A percentile compares a stretch with the other conserved stretches of the same genome.
These are phyloP conservation scores for Calidris pugnax DNA, from an alignment of 2,113 vertebrate genomes.

Conservation along the genomic window DNA sequence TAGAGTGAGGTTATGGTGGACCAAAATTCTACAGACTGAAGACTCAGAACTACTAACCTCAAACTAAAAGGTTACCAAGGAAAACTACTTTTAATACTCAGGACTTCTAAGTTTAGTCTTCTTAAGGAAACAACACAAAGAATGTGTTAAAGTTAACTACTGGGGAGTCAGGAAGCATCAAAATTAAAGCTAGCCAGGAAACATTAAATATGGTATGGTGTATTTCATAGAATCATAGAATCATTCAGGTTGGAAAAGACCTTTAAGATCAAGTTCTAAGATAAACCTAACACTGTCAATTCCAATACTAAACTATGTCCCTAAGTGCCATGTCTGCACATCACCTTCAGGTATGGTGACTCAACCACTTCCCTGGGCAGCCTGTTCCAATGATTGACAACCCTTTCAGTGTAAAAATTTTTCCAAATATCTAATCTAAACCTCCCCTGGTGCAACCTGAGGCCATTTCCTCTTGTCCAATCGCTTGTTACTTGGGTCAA, in stretches of 20 bases:
- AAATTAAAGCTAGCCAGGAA: background rate
- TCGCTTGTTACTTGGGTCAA: background rate
- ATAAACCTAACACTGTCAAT: background rate
- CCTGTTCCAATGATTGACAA: background rate
- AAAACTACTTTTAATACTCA: constrained; percentile 16
- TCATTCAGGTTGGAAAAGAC: background rate
- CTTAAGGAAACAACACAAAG: background rate
- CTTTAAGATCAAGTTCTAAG: background rate
- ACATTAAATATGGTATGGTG: background rate
- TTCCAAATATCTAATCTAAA: background rate
- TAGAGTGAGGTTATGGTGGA: background rate
- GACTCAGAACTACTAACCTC: background rate
- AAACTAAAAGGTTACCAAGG: constrained; percentile 19
- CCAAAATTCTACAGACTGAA: background rate
- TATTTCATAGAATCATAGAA: background rate
- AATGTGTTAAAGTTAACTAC: background rate
- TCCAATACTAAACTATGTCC: background rate
- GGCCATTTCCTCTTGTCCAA: background rate
- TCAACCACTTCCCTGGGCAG: background rate
- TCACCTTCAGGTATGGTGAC: background rate
- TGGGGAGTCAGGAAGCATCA: background rate
- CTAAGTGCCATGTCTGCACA: fast-evolving
- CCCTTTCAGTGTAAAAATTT: background rate
- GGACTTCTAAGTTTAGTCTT: background rate
- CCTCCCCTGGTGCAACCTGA: background rate